phyloP scores from a whole-genome alignment of 2,113 vertebrate species.

The Bucco capensis region DNA sequence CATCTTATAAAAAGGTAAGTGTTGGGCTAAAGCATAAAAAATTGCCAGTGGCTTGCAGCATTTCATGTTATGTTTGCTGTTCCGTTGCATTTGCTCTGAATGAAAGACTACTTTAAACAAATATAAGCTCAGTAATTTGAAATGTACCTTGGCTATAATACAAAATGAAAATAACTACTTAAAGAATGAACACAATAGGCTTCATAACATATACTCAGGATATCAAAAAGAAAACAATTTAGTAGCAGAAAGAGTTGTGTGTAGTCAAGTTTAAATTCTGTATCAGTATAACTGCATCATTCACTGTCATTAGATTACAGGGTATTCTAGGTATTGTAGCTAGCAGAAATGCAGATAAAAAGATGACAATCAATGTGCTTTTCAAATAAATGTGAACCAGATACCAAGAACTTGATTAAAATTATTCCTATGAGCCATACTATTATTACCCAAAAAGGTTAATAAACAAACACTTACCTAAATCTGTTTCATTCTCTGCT shows the following conservation, averaged over 20 bases:
- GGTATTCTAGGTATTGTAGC: not conserved
- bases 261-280: not conserved
- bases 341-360: not conserved
- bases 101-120: not conserved
- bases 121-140: not conserved
- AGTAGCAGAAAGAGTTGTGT: not conserved
- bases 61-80: not conserved
- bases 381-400: not conserved
- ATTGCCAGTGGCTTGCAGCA: not conserved
- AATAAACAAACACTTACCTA: conserved; percentile 1
- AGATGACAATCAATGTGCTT: not conserved
- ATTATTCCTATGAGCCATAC: not conserved
- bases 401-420: conserved; percentile 2
- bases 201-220: not conserved
- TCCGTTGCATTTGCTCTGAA: not conserved
- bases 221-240: not conserved
- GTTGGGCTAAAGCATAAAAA: not conserved
- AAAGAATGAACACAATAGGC: not conserved
- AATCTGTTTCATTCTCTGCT: not conserved
- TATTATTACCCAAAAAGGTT: not conserved
- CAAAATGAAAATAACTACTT: not conserved
- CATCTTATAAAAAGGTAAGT: not conserved
- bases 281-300: not conserved
- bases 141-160: not conserved
- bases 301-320: not conserved